Percentiles rank a stretch among this genome's conserved stretches.
phyloP scores from a whole-genome alignment of 2,113 vertebrate species.

The Upupa epops region DNA sequence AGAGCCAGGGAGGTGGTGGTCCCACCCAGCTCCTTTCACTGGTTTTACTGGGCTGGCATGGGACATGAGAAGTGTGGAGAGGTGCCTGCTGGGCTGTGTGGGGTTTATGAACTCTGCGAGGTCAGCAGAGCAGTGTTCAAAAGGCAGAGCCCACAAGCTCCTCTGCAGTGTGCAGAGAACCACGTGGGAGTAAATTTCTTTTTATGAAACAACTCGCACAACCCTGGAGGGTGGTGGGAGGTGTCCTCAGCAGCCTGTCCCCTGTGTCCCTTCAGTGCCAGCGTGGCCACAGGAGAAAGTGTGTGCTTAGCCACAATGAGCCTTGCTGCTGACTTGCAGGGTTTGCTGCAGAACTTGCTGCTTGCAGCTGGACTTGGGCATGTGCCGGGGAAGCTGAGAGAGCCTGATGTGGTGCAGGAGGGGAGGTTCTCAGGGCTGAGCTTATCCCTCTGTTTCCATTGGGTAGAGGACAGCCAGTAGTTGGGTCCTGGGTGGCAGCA shows the following conservation, averaged over 20 bases:
- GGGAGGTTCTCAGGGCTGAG: neutral
- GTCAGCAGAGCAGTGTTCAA: neutral
- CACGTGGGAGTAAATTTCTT: neutral
- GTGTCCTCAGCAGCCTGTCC: neutral
- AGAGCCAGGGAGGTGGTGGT: neutral
- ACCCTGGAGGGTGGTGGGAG: neutral
- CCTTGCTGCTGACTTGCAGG: neutral
- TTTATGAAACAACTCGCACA: neutral
- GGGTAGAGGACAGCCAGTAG: neutral
- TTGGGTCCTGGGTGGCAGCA: neutral
- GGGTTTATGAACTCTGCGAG: fast-evolving
- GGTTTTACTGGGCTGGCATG: neutral
- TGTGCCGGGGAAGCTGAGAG: fast-evolving
- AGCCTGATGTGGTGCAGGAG: neutral
- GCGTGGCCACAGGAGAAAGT: neutral
- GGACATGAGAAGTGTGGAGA: fast-evolving
- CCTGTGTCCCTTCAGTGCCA: neutral
- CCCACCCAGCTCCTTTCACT: neutral
- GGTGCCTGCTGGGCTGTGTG: neutral
- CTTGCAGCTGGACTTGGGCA: fast-evolving
- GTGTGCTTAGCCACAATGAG: no score
- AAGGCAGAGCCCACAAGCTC: neutral
- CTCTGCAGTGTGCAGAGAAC: neutral
- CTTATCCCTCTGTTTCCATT: fast-evolving
- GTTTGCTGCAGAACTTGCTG: neutral